Base-by-base conservation (phyloP, 2,888 invertebrate species). In the Erebia aethiops region DNA sequence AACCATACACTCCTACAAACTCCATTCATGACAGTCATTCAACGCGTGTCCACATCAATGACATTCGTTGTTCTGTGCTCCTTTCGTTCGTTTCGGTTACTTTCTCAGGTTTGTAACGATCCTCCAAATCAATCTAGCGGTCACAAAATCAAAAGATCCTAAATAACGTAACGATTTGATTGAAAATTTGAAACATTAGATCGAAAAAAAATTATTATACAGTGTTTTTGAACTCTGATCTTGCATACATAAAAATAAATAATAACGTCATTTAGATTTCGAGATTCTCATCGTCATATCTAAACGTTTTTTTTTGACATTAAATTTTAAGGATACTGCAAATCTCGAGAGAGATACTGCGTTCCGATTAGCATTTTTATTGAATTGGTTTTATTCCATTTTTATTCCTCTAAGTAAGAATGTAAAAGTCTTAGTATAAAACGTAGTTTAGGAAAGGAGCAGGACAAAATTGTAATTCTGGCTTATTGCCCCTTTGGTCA, bases 21-120 rank as follows among this genome's bases (percentile, higher is more conserved):
- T 78, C 77, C 81, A 83, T 87, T 86, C 85, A 87, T 82, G 81
- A 84, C 77, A 78, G 80, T 77, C 79, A 81, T 80, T 78, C 78
- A 72, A 57, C 73, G 68, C 67, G 68, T 64, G 70, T 74, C 70
- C 75, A 74, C 67, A 67, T 88, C 86, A 86, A 81, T 82, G 85
- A 81, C 83, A 82, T 76, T 79, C 80, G 80, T 60, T 78, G 80
- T 81, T 84, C 77, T 78, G 78, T 79, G 60, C 51, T 68, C 63
- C 64, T 66, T 76, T 78, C 81, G 80, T 84, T 84, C 79, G 78
- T 80, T 82, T 80, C 75, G 74, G 68, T 62, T 74, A 76, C 73
- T 76, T 74, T 74, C 73, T 67, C 65, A 62, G 65, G 69, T 75
- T 65, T 72, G 73, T 69, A 70, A 62, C 69, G 56, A 67, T 62